phyloP scores from a whole-genome alignment of 2,113 vertebrate species.

The Lampris incognitus region DNA sequence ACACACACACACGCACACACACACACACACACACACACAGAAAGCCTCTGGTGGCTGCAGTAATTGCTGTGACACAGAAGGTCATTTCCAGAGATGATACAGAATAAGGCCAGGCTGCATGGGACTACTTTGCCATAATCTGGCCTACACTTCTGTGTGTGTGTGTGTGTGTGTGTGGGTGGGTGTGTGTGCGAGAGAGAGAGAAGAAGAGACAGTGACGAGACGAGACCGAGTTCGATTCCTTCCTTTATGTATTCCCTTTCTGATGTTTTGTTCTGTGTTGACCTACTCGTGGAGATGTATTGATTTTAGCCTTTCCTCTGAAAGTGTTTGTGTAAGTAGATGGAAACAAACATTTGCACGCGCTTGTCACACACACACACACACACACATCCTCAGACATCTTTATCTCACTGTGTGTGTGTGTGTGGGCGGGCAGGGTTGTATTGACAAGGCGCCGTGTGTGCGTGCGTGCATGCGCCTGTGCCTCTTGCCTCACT shows the following conservation, averaged over 20 bases:
- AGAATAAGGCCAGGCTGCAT: slow-evolving; percentile 68
- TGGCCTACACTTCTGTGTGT: slow-evolving; percentile 47
- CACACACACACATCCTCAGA: background rate
- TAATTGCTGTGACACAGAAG: slow-evolving; percentile 78
- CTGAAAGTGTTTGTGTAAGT: background rate
- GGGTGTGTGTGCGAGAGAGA: background rate
- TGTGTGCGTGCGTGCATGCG: slow-evolving; percentile 38
- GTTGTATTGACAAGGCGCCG: slow-evolving; percentile 52
- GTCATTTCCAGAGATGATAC: slow-evolving; percentile 72
- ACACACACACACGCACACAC: slow-evolving; percentile 23
- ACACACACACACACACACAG: background rate
- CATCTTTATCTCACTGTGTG: slow-evolving; percentile 23
- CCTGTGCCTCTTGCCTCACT: slow-evolving; percentile 32
- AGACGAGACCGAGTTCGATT: background rate
- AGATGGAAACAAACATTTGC: slow-evolving; percentile 15
- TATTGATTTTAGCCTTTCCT: background rate
- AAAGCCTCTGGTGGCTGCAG: slow-evolving; percentile 60
- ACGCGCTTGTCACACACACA: background rate
- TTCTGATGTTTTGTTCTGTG: background rate
- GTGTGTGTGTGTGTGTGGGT: slow-evolving; percentile 11
- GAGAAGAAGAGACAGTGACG: background rate
- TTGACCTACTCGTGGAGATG: background rate
- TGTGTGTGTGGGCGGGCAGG: slow-evolving; percentile 35
- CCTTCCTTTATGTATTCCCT: background rate
- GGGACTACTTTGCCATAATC: slow-evolving; percentile 64